Percentiles rank a stretch among this genome's conserved stretches.
Evolutionary conservation across 2,113 vertebrate species (phyloP).

Genomic region (Psilopsiagon aurifrons): DNA sequence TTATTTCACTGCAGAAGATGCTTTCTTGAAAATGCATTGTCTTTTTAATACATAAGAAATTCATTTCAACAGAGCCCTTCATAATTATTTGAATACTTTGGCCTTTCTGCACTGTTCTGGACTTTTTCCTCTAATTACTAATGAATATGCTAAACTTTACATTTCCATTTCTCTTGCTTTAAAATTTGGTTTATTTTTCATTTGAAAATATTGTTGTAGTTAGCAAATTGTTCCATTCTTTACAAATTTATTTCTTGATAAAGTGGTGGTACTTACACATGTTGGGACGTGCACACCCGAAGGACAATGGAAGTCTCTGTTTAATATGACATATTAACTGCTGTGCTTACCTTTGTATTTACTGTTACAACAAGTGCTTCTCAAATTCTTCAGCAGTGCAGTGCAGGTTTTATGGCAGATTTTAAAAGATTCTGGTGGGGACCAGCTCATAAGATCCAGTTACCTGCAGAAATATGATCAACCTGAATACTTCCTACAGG

Average conservation of each 20-base stretch:
- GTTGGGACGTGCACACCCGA: background rate
- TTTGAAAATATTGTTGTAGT: slow-evolving; percentile 20
- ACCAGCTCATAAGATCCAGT: slow-evolving; percentile 4
- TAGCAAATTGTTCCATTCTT: slow-evolving; percentile 27
- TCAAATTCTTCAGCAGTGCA: slow-evolving; percentile 15
- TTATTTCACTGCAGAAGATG: slow-evolving; percentile 69
- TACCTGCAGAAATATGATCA: slow-evolving; percentile 13
- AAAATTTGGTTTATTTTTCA: background rate
- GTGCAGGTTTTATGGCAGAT: background rate
- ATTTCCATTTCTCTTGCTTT: background rate
- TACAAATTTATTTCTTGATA: background rate
- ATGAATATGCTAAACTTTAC: background rate
- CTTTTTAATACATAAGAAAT: slow-evolving; percentile 68
- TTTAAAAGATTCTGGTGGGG: slow-evolving; percentile 3
- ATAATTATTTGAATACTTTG: slow-evolving; percentile 40
- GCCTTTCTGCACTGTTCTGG: background rate
- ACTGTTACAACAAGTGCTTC: background rate
- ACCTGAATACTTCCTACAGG: background rate
- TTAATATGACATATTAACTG: background rate
- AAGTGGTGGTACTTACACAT: background rate
- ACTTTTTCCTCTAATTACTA: slow-evolving; percentile 12
- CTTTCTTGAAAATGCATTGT: slow-evolving; percentile 61
- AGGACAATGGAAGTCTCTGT: background rate
- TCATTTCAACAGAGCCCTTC: slow-evolving; percentile 48
- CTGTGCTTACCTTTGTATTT: background rate